Evolutionary conservation across 2,888 invertebrate species (phyloP), one percentile per base, ranked within the genome.

Genomic region (Perizoma affinitatum): DNA sequence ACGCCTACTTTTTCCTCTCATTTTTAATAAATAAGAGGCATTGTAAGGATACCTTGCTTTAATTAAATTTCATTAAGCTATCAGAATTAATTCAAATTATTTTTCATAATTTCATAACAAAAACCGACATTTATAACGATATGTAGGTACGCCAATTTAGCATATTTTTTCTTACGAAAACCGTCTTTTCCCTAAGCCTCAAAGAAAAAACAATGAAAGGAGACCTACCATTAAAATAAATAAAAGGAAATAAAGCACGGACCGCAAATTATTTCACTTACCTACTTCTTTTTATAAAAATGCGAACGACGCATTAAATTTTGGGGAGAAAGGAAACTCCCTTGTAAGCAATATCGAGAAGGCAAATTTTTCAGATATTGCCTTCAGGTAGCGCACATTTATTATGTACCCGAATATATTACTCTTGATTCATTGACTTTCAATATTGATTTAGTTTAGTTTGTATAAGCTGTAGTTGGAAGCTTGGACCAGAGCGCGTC

Each of bases 331-430:
- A 90, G 90, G 90, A 91, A 91, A 92, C 90, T 90, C 88, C 87
- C 89, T 90, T 91, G 91, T 92, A 92, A 92, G 92, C 92, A 91
- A 92, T 91, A 91, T 91, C 90, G 91, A 90, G 88, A 84, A 91
- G 91, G 92, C 90, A 92, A 92, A 92, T 91, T 92, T 92, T 92
- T 92, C 91, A 92, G 92, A 92, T 92, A 92, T 92, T 92, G 91
- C 91, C 87, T 92, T 90, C 92, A 92, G 92, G 92, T 92, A 92
- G 92, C 87, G 90, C 90, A 91, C 92, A 92, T 92, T 92, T 92
- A 92, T 92, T 92, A 92, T 92, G 91, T 92, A 92, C 92, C 92
- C 92, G 90, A 91, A 92, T 92, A 92, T 92, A 92, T 92, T 92
- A 91, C 90, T 90, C 91, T 86, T 92, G 92, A 92, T 92, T 92